These are phyloP conservation scores for Yasuhikotakia modesta DNA, from an alignment of 2,797 vertebrate genomes.

Conservation along the genomic window DNA sequence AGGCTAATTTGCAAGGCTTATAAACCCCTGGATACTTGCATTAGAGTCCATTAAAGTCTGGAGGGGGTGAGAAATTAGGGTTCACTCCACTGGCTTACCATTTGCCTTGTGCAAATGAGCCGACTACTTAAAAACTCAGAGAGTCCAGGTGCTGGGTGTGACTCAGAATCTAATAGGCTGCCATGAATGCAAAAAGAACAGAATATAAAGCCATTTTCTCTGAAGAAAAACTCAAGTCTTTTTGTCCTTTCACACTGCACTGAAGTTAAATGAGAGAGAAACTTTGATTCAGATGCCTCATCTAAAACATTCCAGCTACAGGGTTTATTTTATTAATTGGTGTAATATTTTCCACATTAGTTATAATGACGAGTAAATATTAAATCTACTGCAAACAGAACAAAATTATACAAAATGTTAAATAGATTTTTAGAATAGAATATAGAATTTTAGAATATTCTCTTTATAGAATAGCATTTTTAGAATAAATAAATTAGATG, in stretches of 20 bases:
- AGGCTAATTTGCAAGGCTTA: conserved; percentile 55
- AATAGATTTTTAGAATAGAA: no score
- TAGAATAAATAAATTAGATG: no score
- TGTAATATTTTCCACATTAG: neutral
- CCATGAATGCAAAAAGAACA: conserved; percentile 13
- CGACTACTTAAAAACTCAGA: conserved; percentile 42
- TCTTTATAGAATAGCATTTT: no score
- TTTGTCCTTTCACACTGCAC: neutral
- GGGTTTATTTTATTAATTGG: no score
- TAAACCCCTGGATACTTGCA: conserved; percentile 53
- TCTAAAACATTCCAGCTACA: no score
- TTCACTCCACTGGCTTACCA: conserved; percentile 47
- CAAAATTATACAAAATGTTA: neutral
- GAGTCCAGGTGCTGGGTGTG: conserved; percentile 42
- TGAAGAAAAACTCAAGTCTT: neutral
- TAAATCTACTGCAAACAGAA: no score
- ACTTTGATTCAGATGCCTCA: no score
- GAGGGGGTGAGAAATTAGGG: conserved; percentile 49
- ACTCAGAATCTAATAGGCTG: conserved; percentile 44
- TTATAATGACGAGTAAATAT: neutral
- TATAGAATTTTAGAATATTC: no score
- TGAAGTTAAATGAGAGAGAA: neutral
- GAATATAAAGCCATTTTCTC: conserved; percentile 3
- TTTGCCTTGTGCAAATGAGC: conserved; percentile 54
- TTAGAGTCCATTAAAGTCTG: conserved; percentile 59